Evolutionary conservation across 2,113 vertebrate genomes (phyloP).

Genomic region (Neofelis nebulosa): DNA sequence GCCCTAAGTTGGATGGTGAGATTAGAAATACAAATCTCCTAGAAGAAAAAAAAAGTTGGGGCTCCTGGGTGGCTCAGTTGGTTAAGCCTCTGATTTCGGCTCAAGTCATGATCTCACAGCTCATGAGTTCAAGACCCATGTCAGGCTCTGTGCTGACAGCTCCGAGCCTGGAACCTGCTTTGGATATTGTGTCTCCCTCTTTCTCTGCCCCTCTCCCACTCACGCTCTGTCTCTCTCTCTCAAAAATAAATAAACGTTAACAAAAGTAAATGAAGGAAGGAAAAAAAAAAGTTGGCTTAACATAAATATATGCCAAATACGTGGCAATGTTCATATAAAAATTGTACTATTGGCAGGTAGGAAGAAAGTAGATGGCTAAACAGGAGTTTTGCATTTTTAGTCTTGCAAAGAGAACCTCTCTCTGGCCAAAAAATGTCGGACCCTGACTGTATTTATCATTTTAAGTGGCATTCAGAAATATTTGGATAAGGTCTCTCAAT

Average conservation of each 20-base stretch:
- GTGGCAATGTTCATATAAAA: background rate
- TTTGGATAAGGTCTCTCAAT: background rate
- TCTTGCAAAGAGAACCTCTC: background rate
- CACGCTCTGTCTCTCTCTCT: too few relatives aligned
- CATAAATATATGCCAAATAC: background rate
- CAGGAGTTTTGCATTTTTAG: background rate
- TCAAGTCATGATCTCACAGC: too few relatives aligned
- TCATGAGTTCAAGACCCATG: too few relatives aligned
- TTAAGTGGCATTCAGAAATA: background rate
- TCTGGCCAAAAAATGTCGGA: background rate
- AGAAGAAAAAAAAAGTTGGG: too few relatives aligned
- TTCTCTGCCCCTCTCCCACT: too few relatives aligned
- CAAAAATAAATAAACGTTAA: too few relatives aligned
- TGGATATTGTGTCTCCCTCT: too few relatives aligned
- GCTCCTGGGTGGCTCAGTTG: too few relatives aligned
- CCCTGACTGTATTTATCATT: background rate
- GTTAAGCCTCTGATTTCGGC: too few relatives aligned
- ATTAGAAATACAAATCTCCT: background rate
- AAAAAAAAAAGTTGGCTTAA: background rate
- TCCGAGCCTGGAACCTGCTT: too few relatives aligned
- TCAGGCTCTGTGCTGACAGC: too few relatives aligned
- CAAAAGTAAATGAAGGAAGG: too few relatives aligned
- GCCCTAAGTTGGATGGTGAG: background rate
- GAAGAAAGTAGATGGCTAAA: background rate
- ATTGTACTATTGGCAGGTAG: background rate